Percentiles rank a stretch among this genome's conserved stretches.
Evolutionary conservation across 35 echinoderm and acorn worm genomes (phyloP).

Genomic region (Apostichopus californicus): DNA sequence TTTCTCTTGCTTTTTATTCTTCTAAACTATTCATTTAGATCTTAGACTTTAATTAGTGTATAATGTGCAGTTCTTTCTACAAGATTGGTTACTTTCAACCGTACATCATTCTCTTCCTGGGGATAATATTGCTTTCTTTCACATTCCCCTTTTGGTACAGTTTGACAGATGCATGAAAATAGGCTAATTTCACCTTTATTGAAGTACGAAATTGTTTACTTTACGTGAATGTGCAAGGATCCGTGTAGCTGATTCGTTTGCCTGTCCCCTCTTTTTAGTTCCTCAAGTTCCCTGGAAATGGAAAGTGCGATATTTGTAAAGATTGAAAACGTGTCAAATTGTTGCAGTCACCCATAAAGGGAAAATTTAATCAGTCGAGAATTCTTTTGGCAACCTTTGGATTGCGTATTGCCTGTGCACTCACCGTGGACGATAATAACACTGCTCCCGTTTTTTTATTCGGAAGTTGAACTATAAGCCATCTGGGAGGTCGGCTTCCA

Average conservation of each 20-base stretch:
- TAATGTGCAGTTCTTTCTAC: no score
- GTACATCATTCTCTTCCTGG: no score
- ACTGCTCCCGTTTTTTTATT: no score
- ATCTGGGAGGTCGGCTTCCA: no score
- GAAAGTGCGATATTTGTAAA: background rate
- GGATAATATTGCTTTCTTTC: no score
- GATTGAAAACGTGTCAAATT: slow-evolving; percentile 47
- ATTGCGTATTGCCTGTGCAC: background rate
- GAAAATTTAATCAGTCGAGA: slow-evolving; percentile 33
- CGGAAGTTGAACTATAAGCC: no score
- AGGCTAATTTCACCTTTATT: slow-evolving; percentile 20
- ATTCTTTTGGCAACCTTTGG: background rate
- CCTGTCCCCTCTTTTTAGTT: background rate
- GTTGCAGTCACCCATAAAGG: slow-evolving; percentile 23
- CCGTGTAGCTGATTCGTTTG: background rate
- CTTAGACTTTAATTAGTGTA: no score
- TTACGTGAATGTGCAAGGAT: background rate
- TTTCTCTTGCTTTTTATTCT: no score
- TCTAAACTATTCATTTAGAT: no score
- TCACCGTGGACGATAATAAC: background rate
- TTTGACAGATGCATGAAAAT: background rate
- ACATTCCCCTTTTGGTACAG: no score
- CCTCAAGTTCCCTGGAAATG: background rate
- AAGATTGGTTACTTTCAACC: no score
- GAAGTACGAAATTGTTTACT: slow-evolving; percentile 5